Percentiles rank a stretch among this genome's conserved stretches.
Conservation (phyloP, 2,888 invertebrate species). For the Willowsia nigromaculata region DNA sequence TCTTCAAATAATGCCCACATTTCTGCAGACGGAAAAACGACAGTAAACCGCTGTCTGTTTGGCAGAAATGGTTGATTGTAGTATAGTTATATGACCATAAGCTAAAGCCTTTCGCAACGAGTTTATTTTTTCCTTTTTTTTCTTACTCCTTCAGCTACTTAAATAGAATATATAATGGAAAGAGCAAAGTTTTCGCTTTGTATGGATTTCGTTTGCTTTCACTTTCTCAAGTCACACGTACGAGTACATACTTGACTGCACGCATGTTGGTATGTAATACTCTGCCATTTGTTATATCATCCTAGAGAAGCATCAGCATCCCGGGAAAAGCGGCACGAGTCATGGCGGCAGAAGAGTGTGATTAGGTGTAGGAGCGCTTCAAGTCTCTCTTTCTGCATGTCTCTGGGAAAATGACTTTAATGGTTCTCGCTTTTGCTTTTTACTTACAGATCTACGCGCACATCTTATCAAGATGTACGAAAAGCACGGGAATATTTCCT, state of each 20-base stretch:
- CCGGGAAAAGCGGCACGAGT: conserved; percentile 17
- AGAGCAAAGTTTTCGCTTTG: conserved; percentile 53
- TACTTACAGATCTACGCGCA: conserved; percentile 27
- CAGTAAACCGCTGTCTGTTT: not conserved
- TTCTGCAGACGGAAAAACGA: not conserved
- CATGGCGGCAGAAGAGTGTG: conserved; percentile 21
- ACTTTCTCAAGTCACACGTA: conserved; percentile 22
- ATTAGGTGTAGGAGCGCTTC: conserved; percentile 22
- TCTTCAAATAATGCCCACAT: not conserved
- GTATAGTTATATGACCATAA: not conserved
- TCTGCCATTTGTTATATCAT: conserved; percentile 20
- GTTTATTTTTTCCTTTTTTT: conserved; percentile 21
- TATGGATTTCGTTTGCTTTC: conserved; percentile 29
- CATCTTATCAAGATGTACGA: conserved; percentile 1
- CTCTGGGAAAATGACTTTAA: conserved; percentile 44
- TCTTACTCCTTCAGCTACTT: conserved; percentile 39
- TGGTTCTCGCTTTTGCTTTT: conserved; percentile 49
- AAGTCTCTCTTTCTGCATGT: conserved; percentile 28
- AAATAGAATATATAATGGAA: conserved; percentile 35
- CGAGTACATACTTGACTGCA: conserved; percentile 35
- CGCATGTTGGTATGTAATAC: conserved; percentile 31
- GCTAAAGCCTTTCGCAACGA: not conserved
- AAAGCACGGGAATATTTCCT: not conserved
- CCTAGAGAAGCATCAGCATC: not conserved
- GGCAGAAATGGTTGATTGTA: not conserved